Evolutionary conservation across 2,113 vertebrate genomes (phyloP).

Genomic region (Anarrhichthys ocellatus): DNA sequence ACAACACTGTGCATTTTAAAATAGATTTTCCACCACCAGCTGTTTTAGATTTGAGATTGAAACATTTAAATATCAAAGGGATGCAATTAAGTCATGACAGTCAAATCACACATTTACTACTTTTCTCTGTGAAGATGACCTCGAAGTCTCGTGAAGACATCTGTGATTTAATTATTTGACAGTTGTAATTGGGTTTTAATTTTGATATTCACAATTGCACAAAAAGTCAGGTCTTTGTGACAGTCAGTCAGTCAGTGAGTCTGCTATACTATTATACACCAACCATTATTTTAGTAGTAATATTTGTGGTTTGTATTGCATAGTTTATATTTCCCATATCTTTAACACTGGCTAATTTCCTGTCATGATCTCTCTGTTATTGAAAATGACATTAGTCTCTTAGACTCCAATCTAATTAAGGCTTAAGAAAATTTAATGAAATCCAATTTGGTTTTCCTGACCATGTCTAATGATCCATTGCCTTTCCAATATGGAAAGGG

Average conservation of each 20-base stretch:
- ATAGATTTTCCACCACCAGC: conserved; percentile 24
- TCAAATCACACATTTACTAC: conserved; percentile 40
- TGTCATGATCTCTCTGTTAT: conserved; percentile 66
- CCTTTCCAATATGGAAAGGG: conserved; percentile 57
- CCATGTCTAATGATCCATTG: conserved; percentile 71
- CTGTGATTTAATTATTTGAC: conserved; percentile 41
- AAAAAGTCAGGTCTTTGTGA: background rate
- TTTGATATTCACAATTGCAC: conserved; percentile 11
- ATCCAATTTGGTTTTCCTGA: conserved; percentile 67
- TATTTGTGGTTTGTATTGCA: background rate
- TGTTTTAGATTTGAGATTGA: conserved; percentile 33
- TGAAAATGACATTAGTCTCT: conserved; percentile 66
- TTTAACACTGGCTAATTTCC: conserved; percentile 63
- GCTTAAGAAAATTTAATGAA: conserved; percentile 72
- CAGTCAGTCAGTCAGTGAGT: background rate
- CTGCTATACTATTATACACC: conserved; percentile 12
- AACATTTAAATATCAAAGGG: conserved; percentile 39
- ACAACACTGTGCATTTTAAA: conserved; percentile 24
- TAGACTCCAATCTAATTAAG: conserved; percentile 70
- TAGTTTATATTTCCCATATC: conserved; percentile 39
- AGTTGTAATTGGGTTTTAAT: conserved; percentile 23
- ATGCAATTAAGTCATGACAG: conserved; percentile 45
- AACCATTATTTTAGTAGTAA: conserved; percentile 10
- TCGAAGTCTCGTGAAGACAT: conserved; percentile 24
- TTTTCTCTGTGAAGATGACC: conserved; percentile 13